Evolutionary conservation across 23 tunicate genomes (phyloP), one percentile per base, ranked within the genome.

Genomic region (Halocynthia aurantium): DNA sequence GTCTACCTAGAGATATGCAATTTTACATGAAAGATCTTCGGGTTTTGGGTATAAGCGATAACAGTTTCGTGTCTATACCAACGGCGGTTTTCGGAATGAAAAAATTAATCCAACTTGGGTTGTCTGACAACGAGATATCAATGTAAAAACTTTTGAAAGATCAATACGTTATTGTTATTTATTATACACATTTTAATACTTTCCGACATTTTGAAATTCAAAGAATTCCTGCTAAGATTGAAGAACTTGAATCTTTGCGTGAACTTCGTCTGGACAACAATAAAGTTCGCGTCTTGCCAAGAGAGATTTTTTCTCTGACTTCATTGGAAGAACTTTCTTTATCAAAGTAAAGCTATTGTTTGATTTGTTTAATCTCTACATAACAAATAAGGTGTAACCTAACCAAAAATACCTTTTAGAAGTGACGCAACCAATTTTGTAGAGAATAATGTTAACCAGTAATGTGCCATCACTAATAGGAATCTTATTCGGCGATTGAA

Each of bases 261-360:
- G 90, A 85, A 15, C 62, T 85, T 5, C 81, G 84, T 0, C 13
- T 85, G 19, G 90, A 85, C 58, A 81, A 85, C 69, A 85, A 85
- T 61, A 40, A 52, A 61, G 22, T 85, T 22, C 64, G 55, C 19
- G 49, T 57, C 22, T 62, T 85, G 50, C 90, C 90, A 17, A 8
- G 50, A 50, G 84, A 85, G 49, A 67, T 85, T 11, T 85, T 72
- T 56, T 52, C 65, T 6, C 61, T 85, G 52, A 73, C 53, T 7
- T 22, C 71, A 6, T 57, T 85, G 51, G 84, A 85, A 63, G 90
- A 85, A 57, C 77, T 85, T 20, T 80, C 83, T 8, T 22, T 85
- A 22, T 85, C 84, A 61, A 57, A 84, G 90, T 84, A 77, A 75
- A 21, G 44, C 44, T 4, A 20, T 11, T 50, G 77, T 40, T 50